Percentiles rank a stretch among this genome's conserved stretches.
Evolutionary conservation across 2,888 invertebrate genomes (phyloP).

Genomic region (Mythimna lalbum): DNA sequence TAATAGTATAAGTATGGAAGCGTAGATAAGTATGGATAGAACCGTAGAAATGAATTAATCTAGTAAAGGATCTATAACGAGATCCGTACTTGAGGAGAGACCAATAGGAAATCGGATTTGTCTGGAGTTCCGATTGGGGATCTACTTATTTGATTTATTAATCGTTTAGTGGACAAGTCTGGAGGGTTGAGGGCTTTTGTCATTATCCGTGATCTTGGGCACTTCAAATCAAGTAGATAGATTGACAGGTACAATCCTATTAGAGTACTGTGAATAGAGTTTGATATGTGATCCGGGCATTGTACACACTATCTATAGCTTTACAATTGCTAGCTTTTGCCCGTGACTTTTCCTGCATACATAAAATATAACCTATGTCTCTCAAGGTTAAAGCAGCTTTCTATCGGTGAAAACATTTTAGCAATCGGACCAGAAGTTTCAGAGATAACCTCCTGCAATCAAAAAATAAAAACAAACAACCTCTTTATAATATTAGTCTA

Average conservation of each 20-base stretch:
- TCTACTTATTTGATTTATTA: constrained; percentile 58
- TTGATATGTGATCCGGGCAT: neutral
- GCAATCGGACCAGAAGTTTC: no score
- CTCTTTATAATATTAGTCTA: no score
- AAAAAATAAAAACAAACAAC: no score
- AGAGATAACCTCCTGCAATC: no score
- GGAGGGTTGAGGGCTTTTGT: constrained; percentile 43
- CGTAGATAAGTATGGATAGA: neutral
- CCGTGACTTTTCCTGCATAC: no score
- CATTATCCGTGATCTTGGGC: constrained; percentile 36
- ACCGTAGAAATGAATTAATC: constrained; percentile 26
- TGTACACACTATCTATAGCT: no score
- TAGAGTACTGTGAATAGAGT: no score
- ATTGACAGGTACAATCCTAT: constrained; percentile 8
- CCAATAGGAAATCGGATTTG: constrained; percentile 51
- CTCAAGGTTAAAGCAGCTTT: no score
- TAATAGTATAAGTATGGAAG: no score
- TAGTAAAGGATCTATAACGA: constrained; percentile 3
- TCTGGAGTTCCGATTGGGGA: constrained; percentile 44
- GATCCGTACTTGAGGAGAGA: constrained; percentile 20
- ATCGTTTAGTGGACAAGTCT: constrained; percentile 45
- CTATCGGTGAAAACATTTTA: no score
- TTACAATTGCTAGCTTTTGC: no score
- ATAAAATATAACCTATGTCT: no score
- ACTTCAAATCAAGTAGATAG: constrained; percentile 26